Evolutionary conservation across 2,888 invertebrate species (phyloP).

Genomic region (Pimpla rufipes): DNA sequence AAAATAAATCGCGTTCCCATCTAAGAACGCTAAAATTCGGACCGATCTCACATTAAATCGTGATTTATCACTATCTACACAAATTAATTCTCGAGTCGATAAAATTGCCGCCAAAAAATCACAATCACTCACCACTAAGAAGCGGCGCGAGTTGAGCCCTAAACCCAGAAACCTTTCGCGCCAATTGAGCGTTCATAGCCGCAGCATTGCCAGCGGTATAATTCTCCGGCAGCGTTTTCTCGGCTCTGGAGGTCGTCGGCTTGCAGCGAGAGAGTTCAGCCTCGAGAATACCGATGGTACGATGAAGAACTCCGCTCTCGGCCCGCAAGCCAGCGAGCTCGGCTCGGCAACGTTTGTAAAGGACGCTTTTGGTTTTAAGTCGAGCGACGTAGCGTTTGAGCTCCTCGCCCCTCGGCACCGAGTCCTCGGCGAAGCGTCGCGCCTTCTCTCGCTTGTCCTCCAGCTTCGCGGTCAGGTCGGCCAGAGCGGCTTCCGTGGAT

Average conservation of each 20-base stretch:
- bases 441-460: conserved; percentile 78
- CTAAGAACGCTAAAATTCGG: not conserved
- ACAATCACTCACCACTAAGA: conserved; percentile 74
- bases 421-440: conserved; percentile 76
- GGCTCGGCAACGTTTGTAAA: conserved; percentile 93
- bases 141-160: conserved; percentile 75
- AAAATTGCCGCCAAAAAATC: not conserved
- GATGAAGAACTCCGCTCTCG: conserved; percentile 91
- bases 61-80: too few relatives aligned
- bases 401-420: conserved; percentile 89
- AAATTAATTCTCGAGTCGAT: not conserved
- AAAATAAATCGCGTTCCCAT: not conserved
- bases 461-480: conserved; percentile 87
- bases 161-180: conserved; percentile 71
- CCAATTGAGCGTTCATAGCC: conserved; percentile 75
- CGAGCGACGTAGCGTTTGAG: conserved; percentile 94
- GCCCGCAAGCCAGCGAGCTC: conserved; percentile 92
- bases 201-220: conserved; percentile 76
- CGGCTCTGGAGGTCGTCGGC: conserved; percentile 44
- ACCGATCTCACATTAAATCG: not conserved
- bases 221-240: conserved; percentile 71
- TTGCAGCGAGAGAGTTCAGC: conserved; percentile 80
- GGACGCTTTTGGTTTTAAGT: conserved; percentile 92
- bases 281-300: conserved; percentile 92
- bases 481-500: conserved; percentile 88